Base-by-base conservation (phyloP, 2,113 vertebrate genomes). In the Empidonax traillii region DNA sequence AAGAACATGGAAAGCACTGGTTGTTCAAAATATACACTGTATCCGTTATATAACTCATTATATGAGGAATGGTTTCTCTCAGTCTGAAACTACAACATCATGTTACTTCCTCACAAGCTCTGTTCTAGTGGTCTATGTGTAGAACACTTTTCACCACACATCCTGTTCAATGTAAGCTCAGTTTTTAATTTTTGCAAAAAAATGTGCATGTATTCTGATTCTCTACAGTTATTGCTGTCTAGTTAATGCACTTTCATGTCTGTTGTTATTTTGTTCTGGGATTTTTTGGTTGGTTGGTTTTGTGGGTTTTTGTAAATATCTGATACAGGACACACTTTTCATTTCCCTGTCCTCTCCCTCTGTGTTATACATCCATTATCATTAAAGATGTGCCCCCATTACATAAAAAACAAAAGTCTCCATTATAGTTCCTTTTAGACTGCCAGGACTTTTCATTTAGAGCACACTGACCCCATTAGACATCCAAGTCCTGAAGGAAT, bases 301-400 rank as follows among this genome's bases (percentile, higher is more conserved):
- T 3, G 0, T 41, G 12, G 12, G 0, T 1, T 10, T 44, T 51
- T 63, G 17, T 0, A 56, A 78, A 21, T 72, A 55, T 61, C 58
- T 61, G 33, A 72, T 63, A 68, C 2, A 69, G 19, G 20, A 56
- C 62, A 76, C 22, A 86, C 28, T 74, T 85, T 73, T 37, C 4
- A 27, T 63, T 74, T 44, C 21, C 18, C 22, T 56, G 8, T 62
- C 31, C 16, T 62, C 30, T 59, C 7, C 9, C 31, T 74, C 18
- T 22, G 6, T 33, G 23, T 53, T 58, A 49, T 23, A 67, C 9
- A 63, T 55, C 30, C 12, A 41, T 56, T 82, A 28, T n/a, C 56
- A 85, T 53, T 89, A 79, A 83, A 62, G 44, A 91, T 31, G 15
- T 67, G 20, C 1, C 13, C 31, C 39, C 15, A 35, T 55, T 76